Base-by-base conservation (phyloP, 2,797 vertebrate genomes). In the Parauchenoglanis ngamensis region DNA sequence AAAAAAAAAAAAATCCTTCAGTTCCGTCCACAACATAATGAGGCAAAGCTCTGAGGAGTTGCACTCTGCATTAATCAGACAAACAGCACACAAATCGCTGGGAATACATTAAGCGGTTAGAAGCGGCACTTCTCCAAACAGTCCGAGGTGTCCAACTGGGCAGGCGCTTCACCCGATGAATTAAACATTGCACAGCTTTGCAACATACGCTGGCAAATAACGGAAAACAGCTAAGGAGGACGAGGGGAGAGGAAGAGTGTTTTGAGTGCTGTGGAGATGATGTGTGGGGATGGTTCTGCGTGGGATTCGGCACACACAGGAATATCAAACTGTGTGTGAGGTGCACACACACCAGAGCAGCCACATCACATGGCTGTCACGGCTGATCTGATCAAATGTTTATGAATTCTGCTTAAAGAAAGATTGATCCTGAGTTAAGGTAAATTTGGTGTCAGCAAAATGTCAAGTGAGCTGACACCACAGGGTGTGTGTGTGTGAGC, bases 361-460 rank as follows among this genome's bases (percentile, higher is more conserved):
- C 72, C 46, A 88, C 89, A 87, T 87, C 87, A 89, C 88, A 89
- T 49, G 68, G 87, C 93, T 92, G 93, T 94, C 93, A 93, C 91
- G 90, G 91, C 89, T 91, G 92, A 93, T 90, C 92, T 91, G 90
- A 93, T 95, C 93, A 95, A 95, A 95, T 93, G 93, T 95, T 96
- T 95, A 95, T 95, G 94, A 96, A 93, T 94, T 93, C 92, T 85
- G 93, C 94, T 92, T 93, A 92, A 94, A 93, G 92, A 93, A 92
- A 94, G 94, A 96, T 94, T 94, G 96, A 95, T 96, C 93, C 91
- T 90, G 92, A 94, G 93, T 91, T 93, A 94, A 95, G 96, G 94
- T 93, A 95, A 95, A 96, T 94, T 95, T 93, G 65, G 84, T 92
- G 95, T 91, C 90, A 91, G 89, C 91, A 94, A 96, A 95, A 89